Conservation (phyloP, 2,113 vertebrate genomes). For the Tapirus terrestris region DNA sequence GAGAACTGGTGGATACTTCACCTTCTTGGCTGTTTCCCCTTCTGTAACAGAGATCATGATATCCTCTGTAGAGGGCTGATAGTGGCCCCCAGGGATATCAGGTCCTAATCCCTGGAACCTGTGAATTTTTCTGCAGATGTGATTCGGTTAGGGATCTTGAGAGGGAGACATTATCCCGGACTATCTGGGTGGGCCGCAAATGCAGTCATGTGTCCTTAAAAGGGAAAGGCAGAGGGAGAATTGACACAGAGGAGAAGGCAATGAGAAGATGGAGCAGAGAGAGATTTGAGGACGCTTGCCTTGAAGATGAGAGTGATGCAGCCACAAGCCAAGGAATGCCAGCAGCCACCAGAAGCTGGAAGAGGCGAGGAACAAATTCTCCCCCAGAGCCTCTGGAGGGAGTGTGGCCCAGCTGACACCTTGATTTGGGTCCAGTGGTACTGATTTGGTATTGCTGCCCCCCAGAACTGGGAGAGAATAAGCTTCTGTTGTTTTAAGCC, state of each 20-base stretch:
- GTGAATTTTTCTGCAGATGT: background rate
- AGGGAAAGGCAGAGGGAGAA: background rate
- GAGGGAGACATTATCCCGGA: background rate
- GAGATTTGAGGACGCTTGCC: background rate
- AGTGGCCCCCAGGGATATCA: background rate
- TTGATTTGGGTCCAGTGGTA: background rate
- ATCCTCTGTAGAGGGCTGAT: background rate
- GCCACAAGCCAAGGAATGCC: background rate
- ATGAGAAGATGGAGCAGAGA: background rate
- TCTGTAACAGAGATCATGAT: background rate
- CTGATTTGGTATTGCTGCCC: background rate
- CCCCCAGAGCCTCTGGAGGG: background rate
- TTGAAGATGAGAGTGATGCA: background rate
- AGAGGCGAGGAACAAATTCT: background rate
- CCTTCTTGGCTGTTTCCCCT: background rate
- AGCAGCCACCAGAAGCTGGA: background rate
- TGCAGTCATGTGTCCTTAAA: background rate
- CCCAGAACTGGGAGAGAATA: background rate
- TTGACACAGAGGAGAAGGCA: background rate
- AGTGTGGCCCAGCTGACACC: background rate
- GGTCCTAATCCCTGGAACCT: background rate
- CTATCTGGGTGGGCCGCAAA: background rate
- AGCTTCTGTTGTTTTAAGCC: background rate
- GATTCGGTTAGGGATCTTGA: background rate
- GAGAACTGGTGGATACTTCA: background rate